Base-by-base conservation (phyloP, 2,797 vertebrate genomes). In the Anableps anableps region DNA sequence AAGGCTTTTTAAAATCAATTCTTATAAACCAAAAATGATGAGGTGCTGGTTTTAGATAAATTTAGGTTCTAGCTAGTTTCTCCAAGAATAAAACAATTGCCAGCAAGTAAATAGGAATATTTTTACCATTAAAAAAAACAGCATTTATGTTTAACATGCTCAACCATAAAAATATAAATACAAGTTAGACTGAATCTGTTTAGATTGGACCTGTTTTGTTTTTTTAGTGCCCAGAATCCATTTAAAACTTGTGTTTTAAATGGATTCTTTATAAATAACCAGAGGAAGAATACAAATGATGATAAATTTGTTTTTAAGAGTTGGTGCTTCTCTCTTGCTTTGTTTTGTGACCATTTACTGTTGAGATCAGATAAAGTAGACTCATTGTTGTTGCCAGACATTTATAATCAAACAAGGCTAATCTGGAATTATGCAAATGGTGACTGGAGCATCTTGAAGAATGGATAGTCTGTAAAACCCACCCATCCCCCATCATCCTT, bases 391-490 rank as follows among this genome's bases (percentile, higher is more conserved):
- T 64, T 19, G 31, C 29, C 60, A 64, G 60, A 34, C 16, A 64
- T 64, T 64, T 34, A 36, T 19, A 64, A 64, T 64, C 60, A 64
- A 64, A 64, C 60, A 64, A 64, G 60, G 78, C 55, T 78, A 85
- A 76, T 60, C 48, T 62, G 14, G 60, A 31, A 21, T 64, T 64
- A 64, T 64, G 60, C 60, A 64, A 64, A 64, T 64, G 60, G 31
- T 64, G 60, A 64, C 60, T 64, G 31, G 60, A 62, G 31, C 60
- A 62, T 62, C 60, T 62, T 31, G 34, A 64, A 21, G 31, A 31
- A 64, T 1, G 29, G 29, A 64, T 64, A 36, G 34, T 64, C 60
- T 64, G 16, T 36, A 36, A 64, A 64, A 36, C 60, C 2, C 14
- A 9, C 60, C 60, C 60, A 34, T 64, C 31, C 60, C 31, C 60